phyloP scores from a whole-genome alignment of 2,888 invertebrate genomes.

The Drosophila trichaetosa region DNA sequence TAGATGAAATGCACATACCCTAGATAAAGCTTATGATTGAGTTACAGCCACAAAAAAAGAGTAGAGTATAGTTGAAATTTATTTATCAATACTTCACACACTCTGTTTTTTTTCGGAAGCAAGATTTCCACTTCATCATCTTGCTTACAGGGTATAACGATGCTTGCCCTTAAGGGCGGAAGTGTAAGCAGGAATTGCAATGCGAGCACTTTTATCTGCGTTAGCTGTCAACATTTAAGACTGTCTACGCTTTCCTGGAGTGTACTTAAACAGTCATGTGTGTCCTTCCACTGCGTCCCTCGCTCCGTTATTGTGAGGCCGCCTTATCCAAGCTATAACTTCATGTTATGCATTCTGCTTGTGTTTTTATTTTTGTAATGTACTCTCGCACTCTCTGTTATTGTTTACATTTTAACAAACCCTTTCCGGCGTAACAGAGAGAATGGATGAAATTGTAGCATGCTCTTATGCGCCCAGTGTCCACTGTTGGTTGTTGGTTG shows the following conservation, averaged over 20 bases:
- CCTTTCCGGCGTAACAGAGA: background rate
- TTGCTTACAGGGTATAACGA: constrained; percentile 31
- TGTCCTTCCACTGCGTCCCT: constrained; percentile 10
- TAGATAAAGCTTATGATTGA: background rate
- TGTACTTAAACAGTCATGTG: constrained; percentile 64
- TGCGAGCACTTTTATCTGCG: constrained; percentile 73
- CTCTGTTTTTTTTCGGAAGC: background rate
- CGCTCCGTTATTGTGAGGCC: constrained; percentile 21
- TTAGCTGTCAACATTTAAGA: constrained; percentile 66
- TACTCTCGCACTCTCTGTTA: constrained; percentile 37
- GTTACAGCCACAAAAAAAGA: background rate
- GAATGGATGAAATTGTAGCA: constrained; percentile 33
- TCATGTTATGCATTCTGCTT: constrained; percentile 46
- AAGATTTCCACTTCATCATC: background rate
- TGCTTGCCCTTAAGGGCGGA: constrained; percentile 46
- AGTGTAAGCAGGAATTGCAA: constrained; percentile 65
- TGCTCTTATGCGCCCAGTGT: constrained; percentile 33
- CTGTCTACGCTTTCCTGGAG: constrained; percentile 52
- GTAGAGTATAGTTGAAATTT: background rate
- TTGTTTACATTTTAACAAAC: constrained; percentile 28
- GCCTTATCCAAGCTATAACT: constrained; percentile 53
- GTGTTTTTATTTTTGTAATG: constrained; percentile 26
- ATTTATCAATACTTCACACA: background rate
- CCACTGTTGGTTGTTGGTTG: constrained; percentile 21
- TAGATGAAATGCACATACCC: background rate